Percentiles rank a stretch among this genome's conserved stretches.
Evolutionary conservation across 2,113 vertebrate species (phyloP).

Genomic region (Merops nubicus): DNA sequence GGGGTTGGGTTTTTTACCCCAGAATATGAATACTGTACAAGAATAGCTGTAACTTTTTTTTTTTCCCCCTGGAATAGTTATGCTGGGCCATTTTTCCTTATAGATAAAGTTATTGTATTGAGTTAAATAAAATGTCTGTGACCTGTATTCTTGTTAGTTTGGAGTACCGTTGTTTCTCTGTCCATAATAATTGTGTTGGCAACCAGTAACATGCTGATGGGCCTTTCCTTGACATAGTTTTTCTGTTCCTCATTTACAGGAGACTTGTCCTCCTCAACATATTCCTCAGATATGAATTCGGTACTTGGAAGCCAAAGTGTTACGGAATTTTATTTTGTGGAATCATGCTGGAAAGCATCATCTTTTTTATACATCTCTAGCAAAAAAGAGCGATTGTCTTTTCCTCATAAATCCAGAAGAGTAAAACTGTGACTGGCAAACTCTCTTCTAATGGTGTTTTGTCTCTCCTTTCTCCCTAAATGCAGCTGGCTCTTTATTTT

Average conservation of each 20-base stretch:
- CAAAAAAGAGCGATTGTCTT: neutral
- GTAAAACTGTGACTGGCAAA: neutral
- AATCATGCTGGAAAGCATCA: neutral
- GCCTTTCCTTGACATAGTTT: neutral
- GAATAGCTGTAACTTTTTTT: neutral
- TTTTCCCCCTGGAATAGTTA: neutral
- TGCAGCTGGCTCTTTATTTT: neutral
- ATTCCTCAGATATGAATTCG: neutral
- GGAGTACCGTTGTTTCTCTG: neutral
- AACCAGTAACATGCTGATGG: neutral
- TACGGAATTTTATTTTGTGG: neutral
- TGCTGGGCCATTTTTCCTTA: neutral
- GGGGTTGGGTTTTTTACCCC: neutral
- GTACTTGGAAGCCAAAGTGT: neutral
- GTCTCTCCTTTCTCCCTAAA: neutral
- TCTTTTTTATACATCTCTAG: neutral
- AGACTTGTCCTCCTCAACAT: neutral
- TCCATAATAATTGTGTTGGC: neutral
- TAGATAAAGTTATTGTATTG: neutral
- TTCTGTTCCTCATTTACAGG: neutral
- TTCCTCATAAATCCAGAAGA: neutral
- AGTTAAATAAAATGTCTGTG: neutral
- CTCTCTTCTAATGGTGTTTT: neutral
- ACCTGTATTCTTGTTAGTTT: neutral
- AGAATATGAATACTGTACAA: neutral